phyloP scores from a whole-genome alignment of 2,888 invertebrate genomes.

The Xestia ashworthii region DNA sequence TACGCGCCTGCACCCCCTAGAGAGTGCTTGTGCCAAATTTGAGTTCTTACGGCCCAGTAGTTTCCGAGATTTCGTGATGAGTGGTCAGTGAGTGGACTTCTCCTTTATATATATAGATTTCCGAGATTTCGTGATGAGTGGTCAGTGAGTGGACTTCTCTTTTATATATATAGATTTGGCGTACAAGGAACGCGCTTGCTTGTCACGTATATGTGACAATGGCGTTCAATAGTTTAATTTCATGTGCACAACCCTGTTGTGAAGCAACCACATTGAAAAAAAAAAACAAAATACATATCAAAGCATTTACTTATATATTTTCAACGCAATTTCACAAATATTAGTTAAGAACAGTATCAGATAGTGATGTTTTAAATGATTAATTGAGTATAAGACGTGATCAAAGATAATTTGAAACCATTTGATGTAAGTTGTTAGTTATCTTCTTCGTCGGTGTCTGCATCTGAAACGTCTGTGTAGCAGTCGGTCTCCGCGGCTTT shows the following conservation, averaged over 20 bases:
- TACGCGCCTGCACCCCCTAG: no score
- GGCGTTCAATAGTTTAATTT: not conserved
- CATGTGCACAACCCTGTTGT: not conserved
- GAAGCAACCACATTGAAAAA: not conserved
- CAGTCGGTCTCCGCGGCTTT: slow-evolving; percentile 84
- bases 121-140: no score
- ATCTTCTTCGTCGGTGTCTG: slow-evolving; percentile 82
- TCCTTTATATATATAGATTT: no score
- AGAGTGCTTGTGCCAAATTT: no score
- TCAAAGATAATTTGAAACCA: not conserved
- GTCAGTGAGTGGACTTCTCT: no score
- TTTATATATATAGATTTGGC: no score
- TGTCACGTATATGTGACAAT: no score
- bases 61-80: no score
- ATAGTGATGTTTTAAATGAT: slow-evolving; percentile 5
- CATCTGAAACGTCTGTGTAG: slow-evolving; percentile 88
- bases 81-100: no score
- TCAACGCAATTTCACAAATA: slow-evolving; percentile 36
- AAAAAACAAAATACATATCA: slow-evolving; percentile 28
- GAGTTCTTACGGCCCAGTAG: no score
- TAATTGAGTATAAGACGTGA: slow-evolving; percentile 8
- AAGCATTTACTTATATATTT: slow-evolving; percentile 60
- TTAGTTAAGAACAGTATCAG: slow-evolving; percentile 20
- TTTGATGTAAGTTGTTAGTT: slow-evolving; percentile 28
- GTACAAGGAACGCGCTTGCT: no score